These are phyloP conservation scores for Archilochus colubris DNA, from an alignment of 2,113 vertebrate genomes.

Conservation along the genomic window DNA sequence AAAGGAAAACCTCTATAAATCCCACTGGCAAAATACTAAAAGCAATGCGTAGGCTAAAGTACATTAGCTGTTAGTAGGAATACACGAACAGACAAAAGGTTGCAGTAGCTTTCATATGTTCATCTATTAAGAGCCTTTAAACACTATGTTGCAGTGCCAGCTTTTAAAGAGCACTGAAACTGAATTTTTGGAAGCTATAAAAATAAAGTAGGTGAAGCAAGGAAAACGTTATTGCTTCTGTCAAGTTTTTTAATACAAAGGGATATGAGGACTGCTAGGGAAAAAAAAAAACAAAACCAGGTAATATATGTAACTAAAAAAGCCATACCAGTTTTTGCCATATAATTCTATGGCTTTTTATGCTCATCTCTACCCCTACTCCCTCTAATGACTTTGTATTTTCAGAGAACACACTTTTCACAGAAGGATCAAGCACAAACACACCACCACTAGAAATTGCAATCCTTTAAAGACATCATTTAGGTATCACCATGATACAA, in stretches of 20 bases:
- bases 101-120: background rate
- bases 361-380: background rate
- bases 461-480: background rate
- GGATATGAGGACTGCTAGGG: background rate
- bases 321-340: background rate
- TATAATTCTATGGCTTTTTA: background rate
- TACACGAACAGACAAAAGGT: background rate
- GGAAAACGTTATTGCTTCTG: background rate
- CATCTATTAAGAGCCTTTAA: background rate
- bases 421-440: background rate
- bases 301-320: background rate
- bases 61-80: background rate
- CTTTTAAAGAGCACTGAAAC: background rate
- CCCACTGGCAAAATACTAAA: constrained; percentile 41
- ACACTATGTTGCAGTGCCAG: background rate
- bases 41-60: background rate
- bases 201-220: constrained; percentile 1
- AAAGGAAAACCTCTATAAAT: background rate
- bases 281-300: background rate
- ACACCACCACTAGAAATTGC: background rate
- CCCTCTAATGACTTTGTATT: background rate
- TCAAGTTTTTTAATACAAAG: constrained; percentile 9
- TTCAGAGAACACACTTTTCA: background rate
- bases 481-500: background rate
- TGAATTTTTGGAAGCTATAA: constrained; percentile 2